Conservation (phyloP, 2,797 vertebrate genomes). For the Numenius phaeopus region DNA sequence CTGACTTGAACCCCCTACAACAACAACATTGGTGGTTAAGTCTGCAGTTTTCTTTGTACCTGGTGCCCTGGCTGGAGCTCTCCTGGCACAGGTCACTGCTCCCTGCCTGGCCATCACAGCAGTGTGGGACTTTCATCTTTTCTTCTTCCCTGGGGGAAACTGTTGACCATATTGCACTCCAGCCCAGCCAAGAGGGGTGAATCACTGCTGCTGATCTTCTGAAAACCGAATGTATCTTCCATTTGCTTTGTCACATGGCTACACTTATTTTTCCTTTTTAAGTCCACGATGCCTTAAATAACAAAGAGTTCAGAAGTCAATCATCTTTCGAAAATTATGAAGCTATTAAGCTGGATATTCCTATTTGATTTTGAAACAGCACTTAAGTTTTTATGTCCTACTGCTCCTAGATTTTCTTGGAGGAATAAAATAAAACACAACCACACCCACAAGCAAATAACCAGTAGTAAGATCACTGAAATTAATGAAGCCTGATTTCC, state of each 20-base stretch:
- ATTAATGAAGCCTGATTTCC: not conserved
- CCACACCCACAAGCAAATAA: not conserved
- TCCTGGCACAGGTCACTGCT: not conserved
- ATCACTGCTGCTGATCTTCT: slow-evolving; percentile 22
- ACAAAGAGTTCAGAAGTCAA: slow-evolving; percentile 18
- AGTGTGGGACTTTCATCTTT: not conserved
- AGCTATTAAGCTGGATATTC: not conserved
- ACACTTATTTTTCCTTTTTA: slow-evolving; percentile 36
- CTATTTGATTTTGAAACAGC: not conserved
- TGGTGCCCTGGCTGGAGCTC: not conserved
- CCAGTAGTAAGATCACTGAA: not conserved
- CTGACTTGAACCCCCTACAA: not conserved
- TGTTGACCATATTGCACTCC: not conserved
- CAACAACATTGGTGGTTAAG: not conserved
- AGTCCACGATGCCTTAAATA: not conserved
- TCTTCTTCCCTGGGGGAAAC: not conserved
- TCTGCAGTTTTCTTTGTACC: not conserved
- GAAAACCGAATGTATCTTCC: not conserved
- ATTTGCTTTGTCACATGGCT: slow-evolving; percentile 27
- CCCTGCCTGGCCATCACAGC: not conserved
- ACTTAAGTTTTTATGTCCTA: not conserved
- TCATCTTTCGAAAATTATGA: not conserved
- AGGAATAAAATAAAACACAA: not conserved
- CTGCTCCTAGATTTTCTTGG: not conserved
- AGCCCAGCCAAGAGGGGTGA: slow-evolving; percentile 17